Percentiles rank a stretch among this genome's conserved stretches.
Evolutionary conservation across 2,113 vertebrate species (phyloP).

Genomic region (Ondatra zibethicus): DNA sequence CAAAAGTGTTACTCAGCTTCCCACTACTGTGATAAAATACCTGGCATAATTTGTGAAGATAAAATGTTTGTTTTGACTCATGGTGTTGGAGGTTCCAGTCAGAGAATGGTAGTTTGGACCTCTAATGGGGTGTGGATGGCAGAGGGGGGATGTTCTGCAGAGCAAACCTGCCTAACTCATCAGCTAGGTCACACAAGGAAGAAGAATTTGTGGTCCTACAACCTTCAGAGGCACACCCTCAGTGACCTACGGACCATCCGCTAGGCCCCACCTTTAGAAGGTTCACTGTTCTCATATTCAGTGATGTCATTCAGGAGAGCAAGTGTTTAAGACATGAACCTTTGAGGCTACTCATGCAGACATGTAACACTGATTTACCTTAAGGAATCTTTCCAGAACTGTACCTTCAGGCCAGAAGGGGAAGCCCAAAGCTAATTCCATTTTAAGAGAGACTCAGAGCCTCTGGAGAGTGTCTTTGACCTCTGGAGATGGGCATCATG

Average conservation of each 20-base stretch:
- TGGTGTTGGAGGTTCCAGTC: neutral
- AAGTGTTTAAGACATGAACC: neutral
- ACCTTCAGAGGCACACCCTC: neutral
- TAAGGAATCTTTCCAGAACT: neutral
- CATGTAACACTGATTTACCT: neutral
- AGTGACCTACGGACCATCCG: neutral
- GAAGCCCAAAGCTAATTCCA: neutral
- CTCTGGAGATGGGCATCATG: neutral
- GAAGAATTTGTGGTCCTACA: neutral
- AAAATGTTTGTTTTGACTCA: neutral
- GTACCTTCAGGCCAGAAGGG: neutral
- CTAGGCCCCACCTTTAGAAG: neutral
- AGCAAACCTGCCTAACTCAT: neutral
- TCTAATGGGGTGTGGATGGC: neutral
- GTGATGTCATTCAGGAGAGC: neutral
- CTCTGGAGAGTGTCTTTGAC: neutral
- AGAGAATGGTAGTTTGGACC: neutral
- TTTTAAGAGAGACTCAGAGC: neutral
- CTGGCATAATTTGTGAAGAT: neutral
- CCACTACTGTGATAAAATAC: neutral
- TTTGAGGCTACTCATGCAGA: neutral
- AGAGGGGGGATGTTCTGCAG: neutral
- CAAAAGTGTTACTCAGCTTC: neutral
- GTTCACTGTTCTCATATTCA: neutral
- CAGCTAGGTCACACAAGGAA: neutral